These are phyloP conservation scores for Halictus rubicundus DNA, from an alignment of 1,140 invertebrate species.

Conservation along the genomic window DNA sequence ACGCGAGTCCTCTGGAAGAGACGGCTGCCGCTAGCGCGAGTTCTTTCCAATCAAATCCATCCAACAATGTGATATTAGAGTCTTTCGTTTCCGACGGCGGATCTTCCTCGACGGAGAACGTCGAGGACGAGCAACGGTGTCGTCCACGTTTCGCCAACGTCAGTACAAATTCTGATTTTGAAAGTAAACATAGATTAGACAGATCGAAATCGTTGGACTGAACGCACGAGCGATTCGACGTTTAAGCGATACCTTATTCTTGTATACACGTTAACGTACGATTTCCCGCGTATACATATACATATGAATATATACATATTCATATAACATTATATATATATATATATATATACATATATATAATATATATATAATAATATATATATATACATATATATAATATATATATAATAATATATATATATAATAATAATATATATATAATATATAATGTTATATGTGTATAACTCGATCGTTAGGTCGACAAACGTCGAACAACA, in stretches of 20 bases:
- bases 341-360: too few species aligned
- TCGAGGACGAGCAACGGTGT: conserved; percentile 43
- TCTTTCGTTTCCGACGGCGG: conserved; percentile 67
- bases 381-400: too few species aligned
- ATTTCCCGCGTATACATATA: conserved; percentile 20
- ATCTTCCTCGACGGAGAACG: conserved; percentile 53
- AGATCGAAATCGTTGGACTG: conserved; percentile 78
- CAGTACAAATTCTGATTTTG: conserved; percentile 76
- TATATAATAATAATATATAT: too few species aligned
- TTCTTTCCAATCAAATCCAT: conserved; percentile 76
- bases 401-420: too few species aligned
- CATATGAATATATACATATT: neutral
- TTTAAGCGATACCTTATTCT: conserved; percentile 51
- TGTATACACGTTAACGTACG: conserved; percentile 39
- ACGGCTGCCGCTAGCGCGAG: conserved; percentile 2
- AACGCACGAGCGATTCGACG: conserved; percentile 32
- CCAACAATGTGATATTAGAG: conserved; percentile 80
- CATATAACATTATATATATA: too few species aligned
- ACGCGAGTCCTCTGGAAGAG: conserved; percentile 5
- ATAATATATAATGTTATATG: too few species aligned
- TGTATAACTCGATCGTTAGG: neutral
- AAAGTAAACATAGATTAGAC: conserved; percentile 79
- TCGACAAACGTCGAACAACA: neutral
- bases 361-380: neutral
- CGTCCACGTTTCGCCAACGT: conserved; percentile 62